Percentiles rank a stretch among this genome's conserved stretches.
Evolutionary conservation across 2,797 vertebrate genomes (phyloP).

Genomic region (Bradypus variegatus): DNA sequence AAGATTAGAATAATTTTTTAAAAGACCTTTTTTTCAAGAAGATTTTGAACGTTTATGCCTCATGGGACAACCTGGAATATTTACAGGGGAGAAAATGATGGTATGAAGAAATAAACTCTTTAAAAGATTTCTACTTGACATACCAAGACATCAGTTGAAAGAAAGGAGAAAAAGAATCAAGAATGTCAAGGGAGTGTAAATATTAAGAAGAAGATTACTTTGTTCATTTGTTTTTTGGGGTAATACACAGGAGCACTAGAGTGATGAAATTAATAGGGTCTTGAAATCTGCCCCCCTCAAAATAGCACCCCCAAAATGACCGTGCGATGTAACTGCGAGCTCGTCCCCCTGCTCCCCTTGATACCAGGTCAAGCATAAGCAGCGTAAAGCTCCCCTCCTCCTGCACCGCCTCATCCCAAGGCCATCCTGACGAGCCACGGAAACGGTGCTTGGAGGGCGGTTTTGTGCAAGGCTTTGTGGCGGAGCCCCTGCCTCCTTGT

Average conservation of each 20-base stretch:
- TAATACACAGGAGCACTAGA: not conserved
- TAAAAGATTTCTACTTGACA: not conserved
- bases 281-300: not conserved
- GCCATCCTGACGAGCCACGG: fast-evolving
- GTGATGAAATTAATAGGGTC: not conserved
- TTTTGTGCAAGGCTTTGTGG: fast-evolving
- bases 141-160: too few relatives aligned
- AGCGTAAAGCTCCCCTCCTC: too few relatives aligned
- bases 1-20: not conserved
- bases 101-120: too few relatives aligned
- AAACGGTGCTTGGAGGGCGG: fast-evolving
- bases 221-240: not conserved
- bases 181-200: not conserved
- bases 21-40: too few relatives aligned
- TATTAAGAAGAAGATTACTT: not conserved
- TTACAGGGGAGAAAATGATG: not conserved
- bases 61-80: not conserved
- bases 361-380: too few relatives aligned
- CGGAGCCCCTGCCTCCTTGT: not conserved
- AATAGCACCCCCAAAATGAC: too few relatives aligned
- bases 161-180: not conserved
- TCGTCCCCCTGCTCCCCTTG: not conserved
- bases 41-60: not conserved
- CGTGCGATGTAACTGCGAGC: not conserved
- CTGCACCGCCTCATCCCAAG: fast-evolving